Base-by-base conservation (phyloP, 35 echinoderm and acorn worm species). In the Diadema setosum region DNA sequence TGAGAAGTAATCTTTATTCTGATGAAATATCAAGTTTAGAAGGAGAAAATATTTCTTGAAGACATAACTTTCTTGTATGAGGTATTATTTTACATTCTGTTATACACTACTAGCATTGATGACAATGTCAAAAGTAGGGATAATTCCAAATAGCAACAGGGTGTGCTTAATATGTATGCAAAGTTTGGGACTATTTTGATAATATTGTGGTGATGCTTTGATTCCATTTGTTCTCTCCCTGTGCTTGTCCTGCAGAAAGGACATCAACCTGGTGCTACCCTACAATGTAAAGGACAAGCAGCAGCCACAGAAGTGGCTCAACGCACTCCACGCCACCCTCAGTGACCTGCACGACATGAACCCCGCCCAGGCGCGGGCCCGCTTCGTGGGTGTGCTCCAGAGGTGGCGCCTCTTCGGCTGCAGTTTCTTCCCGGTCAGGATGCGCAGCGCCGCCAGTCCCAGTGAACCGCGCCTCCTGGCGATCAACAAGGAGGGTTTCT, bases 401-500 rank as follows among this genome's bases (percentile, higher is more conserved):
- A 80, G 78, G 39, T 93, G 88, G 65, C 83, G 42, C 21, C 85
- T 98, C 34, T 94, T 84, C 55, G 95, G 95, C 14, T 91, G 90
- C 20, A 89, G 49, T 9, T 94, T 98, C 88, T 98, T 98, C 58
- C 9, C 44, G 9, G 74, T 91, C 5, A 70, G 44, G 82, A 83
- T 91, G 84, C n/a, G 32, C 18, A 65, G n/a, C 21, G 90, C 61
- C 65, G 50, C 55, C 30, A 42, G 17, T n/a, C 37, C 45, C 29
- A 33, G 25, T 36, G 84, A 82, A 20, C 81, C 57, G 4, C 87
- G 88, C 74, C n/a, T 94, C 3, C 46, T 98, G 80, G 95, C 95
- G n/a, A 65, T 98, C 85, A 98, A 91, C 57, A 98, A 91, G 42
- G 59, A 39, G 42, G 95, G 95, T 16, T 67, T 98, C 0, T 85